Percentiles rank a stretch among this genome's conserved stretches.
phyloP scores from a whole-genome alignment of 2,797 vertebrate genomes.

The Pantherophis vulpinus region DNA sequence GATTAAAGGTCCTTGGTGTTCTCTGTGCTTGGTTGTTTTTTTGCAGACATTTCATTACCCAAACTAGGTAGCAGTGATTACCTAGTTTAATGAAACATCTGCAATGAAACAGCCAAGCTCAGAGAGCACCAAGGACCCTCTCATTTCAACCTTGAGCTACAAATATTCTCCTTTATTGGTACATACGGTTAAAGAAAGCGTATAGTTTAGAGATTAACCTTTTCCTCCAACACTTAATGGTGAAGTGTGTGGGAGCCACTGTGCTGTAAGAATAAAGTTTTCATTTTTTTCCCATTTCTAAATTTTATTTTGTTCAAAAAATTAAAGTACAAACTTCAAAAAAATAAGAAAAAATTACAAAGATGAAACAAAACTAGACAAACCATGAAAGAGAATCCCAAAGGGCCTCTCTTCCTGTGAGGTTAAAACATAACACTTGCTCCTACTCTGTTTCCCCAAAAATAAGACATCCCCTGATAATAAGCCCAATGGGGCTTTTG shows the following conservation, averaged over 20 bases:
- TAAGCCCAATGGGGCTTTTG: too few relatives aligned
- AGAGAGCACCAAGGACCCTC: background rate
- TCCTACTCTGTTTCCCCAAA: background rate
- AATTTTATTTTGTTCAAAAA: background rate
- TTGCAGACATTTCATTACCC: background rate
- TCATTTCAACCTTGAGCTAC: background rate
- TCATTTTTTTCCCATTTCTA: background rate
- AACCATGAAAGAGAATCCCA: background rate
- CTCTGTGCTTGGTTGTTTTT: background rate
- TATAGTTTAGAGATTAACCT: conserved; percentile 45
- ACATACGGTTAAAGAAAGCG: conserved; percentile 55
- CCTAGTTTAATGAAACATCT: background rate
- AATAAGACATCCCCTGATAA: too few relatives aligned
- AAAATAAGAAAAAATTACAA: background rate
- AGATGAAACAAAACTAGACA: background rate
- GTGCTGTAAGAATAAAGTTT: background rate
- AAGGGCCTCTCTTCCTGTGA: background rate
- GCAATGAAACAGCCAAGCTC: background rate
- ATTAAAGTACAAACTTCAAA: background rate
- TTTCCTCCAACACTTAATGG: conserved; percentile 24
- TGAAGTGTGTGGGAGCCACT: too few relatives aligned
- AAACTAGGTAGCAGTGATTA: background rate
- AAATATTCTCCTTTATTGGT: conserved; percentile 49
- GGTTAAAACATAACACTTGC: background rate
- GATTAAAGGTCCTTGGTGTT: background rate